Evolutionary conservation across 2,888 invertebrate genomes (phyloP).

Genomic region (Callyntrura sp.): DNA sequence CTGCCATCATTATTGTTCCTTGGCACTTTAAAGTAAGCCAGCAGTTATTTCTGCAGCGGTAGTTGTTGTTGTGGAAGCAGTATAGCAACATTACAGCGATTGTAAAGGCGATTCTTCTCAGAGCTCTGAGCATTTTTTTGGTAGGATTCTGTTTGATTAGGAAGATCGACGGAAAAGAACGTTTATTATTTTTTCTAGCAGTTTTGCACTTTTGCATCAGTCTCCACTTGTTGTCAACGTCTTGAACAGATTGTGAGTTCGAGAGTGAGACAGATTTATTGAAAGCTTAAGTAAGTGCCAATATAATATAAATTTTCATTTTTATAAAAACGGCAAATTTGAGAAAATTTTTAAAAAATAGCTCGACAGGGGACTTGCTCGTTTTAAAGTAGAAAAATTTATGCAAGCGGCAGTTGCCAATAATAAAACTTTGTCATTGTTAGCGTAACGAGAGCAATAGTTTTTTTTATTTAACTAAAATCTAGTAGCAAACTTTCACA

Average conservation of each 20-base stretch:
- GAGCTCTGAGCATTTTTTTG: constrained; percentile 27
- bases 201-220: neutral
- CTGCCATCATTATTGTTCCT: constrained; percentile 15
- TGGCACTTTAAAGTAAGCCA: constrained; percentile 13
- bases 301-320: constrained; percentile 28
- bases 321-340: neutral
- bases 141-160: neutral
- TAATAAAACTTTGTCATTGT: too few relatives aligned
- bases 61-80: constrained; percentile 46
- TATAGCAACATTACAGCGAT: constrained; percentile 29
- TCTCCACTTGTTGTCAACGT: constrained; percentile 31
- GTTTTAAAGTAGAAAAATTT: neutral
- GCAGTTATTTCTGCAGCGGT: constrained; percentile 12
- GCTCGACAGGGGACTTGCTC: constrained; percentile 13
- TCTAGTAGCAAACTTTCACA: too few relatives aligned
- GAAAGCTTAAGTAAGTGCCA: constrained; percentile 61
- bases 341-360: neutral
- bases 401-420: neutral
- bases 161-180: neutral
- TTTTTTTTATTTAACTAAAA: too few relatives aligned
- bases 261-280: constrained; percentile 28
- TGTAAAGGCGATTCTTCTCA: neutral
- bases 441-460: too few relatives aligned
- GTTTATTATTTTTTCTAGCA: neutral
- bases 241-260: neutral